Conservation (phyloP, 2,888 invertebrate genomes). For the Acrobasis repandana region DNA sequence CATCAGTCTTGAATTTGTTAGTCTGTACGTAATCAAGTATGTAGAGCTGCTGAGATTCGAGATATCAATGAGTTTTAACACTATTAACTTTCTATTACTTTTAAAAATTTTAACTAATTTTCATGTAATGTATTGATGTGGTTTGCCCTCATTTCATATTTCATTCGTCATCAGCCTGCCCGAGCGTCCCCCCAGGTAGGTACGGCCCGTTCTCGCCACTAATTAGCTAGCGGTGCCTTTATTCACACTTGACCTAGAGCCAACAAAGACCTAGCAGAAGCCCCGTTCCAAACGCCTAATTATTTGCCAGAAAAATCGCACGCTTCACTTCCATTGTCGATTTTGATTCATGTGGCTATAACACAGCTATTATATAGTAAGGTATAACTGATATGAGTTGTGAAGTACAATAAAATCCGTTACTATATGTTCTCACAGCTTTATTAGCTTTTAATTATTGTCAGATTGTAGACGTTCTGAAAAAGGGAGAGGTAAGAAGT, state of each 20-base stretch:
- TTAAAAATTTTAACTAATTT: not conserved
- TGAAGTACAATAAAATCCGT: not conserved
- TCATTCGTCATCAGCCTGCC: slow-evolving; percentile 2
- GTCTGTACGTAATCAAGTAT: too few species aligned
- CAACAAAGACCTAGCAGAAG: slow-evolving; percentile 2
- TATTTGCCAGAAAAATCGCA: slow-evolving; percentile 9
- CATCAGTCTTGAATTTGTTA: too few species aligned
- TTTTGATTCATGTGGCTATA: slow-evolving; percentile 21
- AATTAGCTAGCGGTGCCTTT: slow-evolving; percentile 11
- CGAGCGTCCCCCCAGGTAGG: not conserved
- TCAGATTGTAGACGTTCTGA: too few species aligned
- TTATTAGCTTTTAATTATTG: slow-evolving; percentile 1
- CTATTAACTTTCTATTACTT: too few species aligned
- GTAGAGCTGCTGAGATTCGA: too few species aligned
- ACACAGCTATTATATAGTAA: too few species aligned
- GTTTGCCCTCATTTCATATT: slow-evolving; percentile 7
- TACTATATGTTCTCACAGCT: not conserved
- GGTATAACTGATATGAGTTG: not conserved
- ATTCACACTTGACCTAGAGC: slow-evolving; percentile 1
- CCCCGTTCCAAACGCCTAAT: not conserved
- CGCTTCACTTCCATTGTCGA: slow-evolving; percentile 7
- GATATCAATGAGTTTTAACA: too few species aligned
- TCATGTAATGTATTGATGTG: not conserved
- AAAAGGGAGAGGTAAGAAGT: too few species aligned
- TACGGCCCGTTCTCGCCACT: not conserved